phyloP scores from a whole-genome alignment of 2,113 vertebrate genomes.

The Ascaphus truei region DNA sequence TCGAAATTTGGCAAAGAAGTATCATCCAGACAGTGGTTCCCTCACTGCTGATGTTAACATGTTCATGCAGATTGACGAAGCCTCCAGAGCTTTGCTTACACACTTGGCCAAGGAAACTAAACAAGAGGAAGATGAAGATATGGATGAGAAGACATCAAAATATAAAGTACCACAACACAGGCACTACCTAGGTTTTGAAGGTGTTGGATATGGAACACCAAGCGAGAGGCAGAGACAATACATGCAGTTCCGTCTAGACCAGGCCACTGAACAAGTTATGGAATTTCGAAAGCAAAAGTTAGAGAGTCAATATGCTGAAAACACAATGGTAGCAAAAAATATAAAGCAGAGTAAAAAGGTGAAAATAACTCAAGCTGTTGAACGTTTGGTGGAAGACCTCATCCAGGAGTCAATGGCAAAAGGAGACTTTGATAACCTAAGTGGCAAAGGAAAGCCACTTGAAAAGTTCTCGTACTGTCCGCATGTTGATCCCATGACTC shows the following conservation, averaged over 20 bases:
- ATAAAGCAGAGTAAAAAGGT: slow-evolving; percentile 74
- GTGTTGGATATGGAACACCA: slow-evolving; percentile 81
- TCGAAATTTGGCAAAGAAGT: slow-evolving; percentile 77
- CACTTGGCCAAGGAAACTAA: slow-evolving; percentile 54
- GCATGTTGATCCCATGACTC: slow-evolving; percentile 91
- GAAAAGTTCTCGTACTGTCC: slow-evolving; percentile 84
- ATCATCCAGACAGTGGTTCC: slow-evolving; percentile 83
- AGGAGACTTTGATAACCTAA: slow-evolving; percentile 89
- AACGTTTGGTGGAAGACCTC: slow-evolving; percentile 91
- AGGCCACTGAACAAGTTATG: slow-evolving; percentile 79
- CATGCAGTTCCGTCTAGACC: slow-evolving; percentile 79
- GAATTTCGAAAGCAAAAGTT: slow-evolving; percentile 76
- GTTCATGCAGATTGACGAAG: slow-evolving; percentile 80
- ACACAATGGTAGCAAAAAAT: slow-evolving; percentile 66
- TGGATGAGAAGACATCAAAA: slow-evolving; percentile 58
- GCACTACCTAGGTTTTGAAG: slow-evolving; percentile 90
- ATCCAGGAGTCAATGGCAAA: slow-evolving; percentile 96
- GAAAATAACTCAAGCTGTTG: slow-evolving; percentile 90
- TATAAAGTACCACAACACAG: slow-evolving; percentile 74
- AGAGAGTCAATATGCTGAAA: slow-evolving; percentile 55
- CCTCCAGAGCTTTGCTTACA: slow-evolving; percentile 73
- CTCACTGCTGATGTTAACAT: slow-evolving; percentile 61
- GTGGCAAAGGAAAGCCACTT: slow-evolving; percentile 85
- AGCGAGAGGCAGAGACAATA: slow-evolving; percentile 90
- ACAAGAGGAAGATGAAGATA: slow-evolving; percentile 13